Conservation (phyloP, 64 coral and sea anemone species). For the Porites australiensis region DNA sequence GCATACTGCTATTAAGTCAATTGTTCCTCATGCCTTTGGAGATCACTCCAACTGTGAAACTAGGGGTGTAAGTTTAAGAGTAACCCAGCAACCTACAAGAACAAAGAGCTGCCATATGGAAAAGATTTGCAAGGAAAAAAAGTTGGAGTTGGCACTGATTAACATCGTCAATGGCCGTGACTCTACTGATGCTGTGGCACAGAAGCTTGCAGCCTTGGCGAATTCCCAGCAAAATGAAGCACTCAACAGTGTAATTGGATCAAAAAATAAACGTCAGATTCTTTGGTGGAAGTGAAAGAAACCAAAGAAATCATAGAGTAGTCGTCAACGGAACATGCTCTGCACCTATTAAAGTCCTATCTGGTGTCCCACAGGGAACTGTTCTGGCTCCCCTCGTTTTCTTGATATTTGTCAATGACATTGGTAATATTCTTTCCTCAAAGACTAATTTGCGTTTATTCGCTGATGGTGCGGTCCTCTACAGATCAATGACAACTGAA, state of each 20-base stretch:
- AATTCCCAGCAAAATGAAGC: constrained; percentile 62
- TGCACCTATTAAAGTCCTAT: too few relatives aligned
- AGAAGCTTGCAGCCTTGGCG: constrained; percentile 31
- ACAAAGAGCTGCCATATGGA: constrained; percentile 44
- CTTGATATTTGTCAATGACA: too few relatives aligned
- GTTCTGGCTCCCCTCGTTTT: too few relatives aligned
- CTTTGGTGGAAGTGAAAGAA: constrained; percentile 43
- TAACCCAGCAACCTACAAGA: constrained; percentile 28
- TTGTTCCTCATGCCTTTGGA: constrained; percentile 72
- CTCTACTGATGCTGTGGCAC: constrained; percentile 1
- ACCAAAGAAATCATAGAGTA: too few relatives aligned
- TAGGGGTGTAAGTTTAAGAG: constrained; percentile 64
- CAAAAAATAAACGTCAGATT: constrained; percentile 63
- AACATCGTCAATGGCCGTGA: constrained; percentile 12
- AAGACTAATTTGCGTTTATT: too few relatives aligned
- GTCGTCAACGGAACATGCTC: too few relatives aligned
- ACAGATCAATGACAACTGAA: too few relatives aligned
- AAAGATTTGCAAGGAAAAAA: constrained; percentile 51
- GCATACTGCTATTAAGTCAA: not conserved
- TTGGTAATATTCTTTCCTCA: too few relatives aligned
- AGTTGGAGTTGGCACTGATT: not conserved
- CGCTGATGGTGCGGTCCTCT: too few relatives aligned
- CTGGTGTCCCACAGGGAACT: too few relatives aligned
- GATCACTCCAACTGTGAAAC: constrained; percentile 30
- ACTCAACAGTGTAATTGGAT: constrained; percentile 46